Evolutionary conservation across 2,797 vertebrate species (phyloP), one percentile per base, ranked within the genome.

Genomic region (Phrynocephalus vlangalii): DNA sequence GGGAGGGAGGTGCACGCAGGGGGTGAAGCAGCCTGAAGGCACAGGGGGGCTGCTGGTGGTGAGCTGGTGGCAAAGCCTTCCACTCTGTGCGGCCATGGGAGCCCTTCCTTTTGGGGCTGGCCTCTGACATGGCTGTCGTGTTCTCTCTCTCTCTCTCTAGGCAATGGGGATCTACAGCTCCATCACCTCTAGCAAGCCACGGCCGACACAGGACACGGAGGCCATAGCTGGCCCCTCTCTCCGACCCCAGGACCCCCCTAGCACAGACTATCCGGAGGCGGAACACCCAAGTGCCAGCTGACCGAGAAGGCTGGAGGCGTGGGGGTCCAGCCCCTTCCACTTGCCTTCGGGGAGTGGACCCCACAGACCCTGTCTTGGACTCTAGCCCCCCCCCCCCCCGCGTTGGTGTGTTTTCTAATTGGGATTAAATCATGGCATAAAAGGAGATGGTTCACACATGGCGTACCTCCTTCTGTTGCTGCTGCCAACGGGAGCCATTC

Each of bases 131-230:
- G 20, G 8, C 1, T 52, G 28, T 60, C 3, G 5, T 79, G 20
- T n/a, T 75, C 22, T 73, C 0, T 87, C 76, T 26, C 52, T 0
- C 82, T 82, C 2, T 38, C 16, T 79, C 2, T 79, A 97, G 97
- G 97, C 97, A 18, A 94, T 97, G 96, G 95, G 96, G 30, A 96
- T 97, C 5, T 97, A 97, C 70, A 87, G 93, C 15, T 94, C 96
- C 0, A 90, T 97, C 91, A 44, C 38, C 38, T 44, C 38, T 44
- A 96, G 94, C 91, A 97, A 96, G 93, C 83, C 94, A 2, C 91
- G 94, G 7, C 70, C 90, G 6, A 80, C 93, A 16, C 95, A 91
- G 79, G 73, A 71, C 18, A 91, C 80, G 63, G 90, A 90, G 0
- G 81, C 88, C 1, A 18, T 56, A 3, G 50, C 38, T 2, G 86